Base-by-base conservation (phyloP, 2,797 vertebrate species). In the Florisuga fusca region DNA sequence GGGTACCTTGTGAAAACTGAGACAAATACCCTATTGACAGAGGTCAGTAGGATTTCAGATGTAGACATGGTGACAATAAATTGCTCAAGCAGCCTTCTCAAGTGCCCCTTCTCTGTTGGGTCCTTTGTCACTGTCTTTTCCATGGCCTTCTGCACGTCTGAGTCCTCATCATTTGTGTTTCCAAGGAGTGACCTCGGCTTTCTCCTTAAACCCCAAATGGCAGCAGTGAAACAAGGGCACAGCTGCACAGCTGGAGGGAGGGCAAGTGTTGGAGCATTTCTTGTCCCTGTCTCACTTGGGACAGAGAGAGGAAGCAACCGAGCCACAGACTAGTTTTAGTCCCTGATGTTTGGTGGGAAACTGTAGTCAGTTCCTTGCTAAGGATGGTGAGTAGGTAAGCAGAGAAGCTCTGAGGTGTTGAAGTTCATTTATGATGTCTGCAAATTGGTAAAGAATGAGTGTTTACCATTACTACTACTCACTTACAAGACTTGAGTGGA, bases 331-430 rank as follows among this genome's bases (percentile, higher is more conserved):
- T 26, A 25, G 10, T 21, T 48, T 22, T 22, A 16, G 46, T 43
- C 29, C 31, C 25, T 36, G 8, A 59, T 3, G 2, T 29, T 58
- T 2, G 0, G 7, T 57, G 45, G 45, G 31, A 72, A 75, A 68
- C 6, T 0, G 0, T 20, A 3, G 23, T 55, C 53, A 45, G 21
- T 36, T 61, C 46, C 34, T 59, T 1, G 0, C 15, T 31, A 33
- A 75, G 48, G 33, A 57, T 0, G 1, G 12, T 10, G 27, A 63
- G 14, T 51, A 34, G 3, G 12, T 43, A 34, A 78, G 26, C 29
- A n/a, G 19, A 27, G 19, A 69, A 75, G 54, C 50, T 72, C 12
- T 1, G 0, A 77, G 27, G 58, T 48, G 46, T 27, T 80, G 7
- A 80, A 38, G 33, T 63, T 80, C 9, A 57, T 61, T 46, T 83